A percentile compares a stretch with the other conserved stretches of the same genome.
phyloP scores from a whole-genome alignment of 2,797 vertebrate species.

The Anolis apletophallus region DNA sequence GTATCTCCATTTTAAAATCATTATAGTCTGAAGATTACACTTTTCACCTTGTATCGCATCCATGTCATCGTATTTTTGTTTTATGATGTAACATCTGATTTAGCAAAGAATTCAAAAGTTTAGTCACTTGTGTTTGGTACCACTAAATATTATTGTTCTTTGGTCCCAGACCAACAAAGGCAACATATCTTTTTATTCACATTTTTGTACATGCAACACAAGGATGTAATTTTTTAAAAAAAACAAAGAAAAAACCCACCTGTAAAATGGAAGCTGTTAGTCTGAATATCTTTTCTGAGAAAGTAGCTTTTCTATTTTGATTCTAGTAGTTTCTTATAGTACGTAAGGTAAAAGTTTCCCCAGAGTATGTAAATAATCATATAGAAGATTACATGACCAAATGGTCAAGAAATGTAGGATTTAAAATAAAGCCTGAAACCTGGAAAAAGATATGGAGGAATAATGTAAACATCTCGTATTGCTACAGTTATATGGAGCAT shows the following conservation, averaged over 20 bases:
- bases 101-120: background rate
- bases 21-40: background rate
- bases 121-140: background rate
- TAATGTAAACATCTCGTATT: too few relatives aligned
- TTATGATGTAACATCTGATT: background rate
- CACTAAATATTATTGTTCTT: background rate
- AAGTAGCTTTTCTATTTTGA: background rate
- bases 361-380: too few relatives aligned
- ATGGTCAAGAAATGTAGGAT: too few relatives aligned
- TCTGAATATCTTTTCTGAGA: background rate
- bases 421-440: too few relatives aligned
- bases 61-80: background rate
- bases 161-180: background rate
- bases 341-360: too few relatives aligned
- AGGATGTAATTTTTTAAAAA: background rate
- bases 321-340: background rate
- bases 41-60: background rate
- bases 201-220: constrained; percentile 32
- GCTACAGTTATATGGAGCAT: too few relatives aligned
- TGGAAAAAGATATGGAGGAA: too few relatives aligned
- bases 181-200: background rate
- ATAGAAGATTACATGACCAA: too few relatives aligned
- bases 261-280: background rate
- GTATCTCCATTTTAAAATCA: background rate
- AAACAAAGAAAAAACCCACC: background rate